Base-by-base conservation (phyloP, 1,140 invertebrate genomes). In the Drosophila bocki region DNA sequence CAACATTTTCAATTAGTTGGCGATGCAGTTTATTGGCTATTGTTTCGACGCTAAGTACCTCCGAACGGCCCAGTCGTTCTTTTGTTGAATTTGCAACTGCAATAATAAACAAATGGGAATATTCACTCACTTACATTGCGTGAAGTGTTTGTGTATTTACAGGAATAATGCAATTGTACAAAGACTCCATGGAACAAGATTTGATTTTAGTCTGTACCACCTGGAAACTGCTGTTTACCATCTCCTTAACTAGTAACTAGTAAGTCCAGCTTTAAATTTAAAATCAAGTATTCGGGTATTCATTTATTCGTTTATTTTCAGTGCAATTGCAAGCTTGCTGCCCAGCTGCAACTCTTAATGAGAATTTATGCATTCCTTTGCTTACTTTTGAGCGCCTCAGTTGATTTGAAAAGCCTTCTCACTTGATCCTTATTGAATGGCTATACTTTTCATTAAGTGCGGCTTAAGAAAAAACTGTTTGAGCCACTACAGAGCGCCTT, bases 1-100 rank as follows among this genome's bases (percentile, higher is more conserved):
- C 83, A 88, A 70, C 67, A 84, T 84, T 88, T 79, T 90, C 84
- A 87, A 87, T 88, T 87, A 88, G 84, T 87, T 80, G 72, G 79
- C 82, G 58, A 74, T 84, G 65, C 75, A 88, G 69, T 88, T 84
- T 90, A 90, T 90, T 84, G 85, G 84, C 84, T 81, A 88, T 90
- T 88, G 85, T 88, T 90, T 84, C 76, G 58, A 69, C 72, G 77
- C 74, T 81, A 90, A 88, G 84, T 84, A 82, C 80, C 54, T 61
- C 26, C 42, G 45, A 59, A 69, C 44, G 76, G 53, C 60, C 47
- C 75, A 64, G 77, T 54, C 58, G 62, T 45, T 50, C 59, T 48
- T 45, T 71, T 60, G 58, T 78, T 84, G 62, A 17, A 48, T 50
- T 71, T 75, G 56, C 74, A 80, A 80, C 78, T 76, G 62, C 58